These are phyloP conservation scores for Mareca strepera DNA, from an alignment of 2,797 vertebrate genomes.

Conservation along the genomic window DNA sequence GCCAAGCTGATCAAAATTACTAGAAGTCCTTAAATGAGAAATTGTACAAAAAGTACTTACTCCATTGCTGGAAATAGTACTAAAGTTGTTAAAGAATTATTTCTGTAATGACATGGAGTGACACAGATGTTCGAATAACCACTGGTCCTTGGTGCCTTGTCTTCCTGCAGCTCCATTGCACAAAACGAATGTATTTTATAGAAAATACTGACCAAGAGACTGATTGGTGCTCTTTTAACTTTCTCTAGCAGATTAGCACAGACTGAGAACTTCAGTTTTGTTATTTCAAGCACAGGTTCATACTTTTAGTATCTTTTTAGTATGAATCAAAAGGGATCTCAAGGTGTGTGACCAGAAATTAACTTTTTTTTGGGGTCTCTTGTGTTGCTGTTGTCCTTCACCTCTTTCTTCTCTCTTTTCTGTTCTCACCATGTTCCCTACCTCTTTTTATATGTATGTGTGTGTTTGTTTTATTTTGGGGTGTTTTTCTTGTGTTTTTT, in stretches of 20 bases:
- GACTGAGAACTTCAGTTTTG: slow-evolving; percentile 14
- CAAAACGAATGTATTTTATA: not conserved
- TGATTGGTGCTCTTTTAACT: not conserved
- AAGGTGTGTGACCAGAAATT: not conserved
- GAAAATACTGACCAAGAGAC: not conserved
- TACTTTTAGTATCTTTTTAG: not conserved
- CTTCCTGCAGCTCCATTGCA: not conserved
- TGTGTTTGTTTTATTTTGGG: not conserved
- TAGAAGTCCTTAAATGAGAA: not conserved
- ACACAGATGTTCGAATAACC: not conserved
- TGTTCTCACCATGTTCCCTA: not conserved
- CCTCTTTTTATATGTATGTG: not conserved
- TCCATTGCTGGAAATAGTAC: not conserved
- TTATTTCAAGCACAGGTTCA: slow-evolving; percentile 16
- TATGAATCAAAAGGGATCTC: slow-evolving; percentile 1
- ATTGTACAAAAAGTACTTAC: not conserved
- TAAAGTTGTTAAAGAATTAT: not conserved
- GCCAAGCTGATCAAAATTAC: not conserved
- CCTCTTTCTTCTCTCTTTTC: slow-evolving; percentile 17
- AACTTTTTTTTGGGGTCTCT: not conserved
- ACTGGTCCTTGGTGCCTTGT: not conserved
- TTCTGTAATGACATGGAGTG: not conserved
- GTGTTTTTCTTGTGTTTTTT: not conserved
- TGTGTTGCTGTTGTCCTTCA: slow-evolving; percentile 1
- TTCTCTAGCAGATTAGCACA: not conserved